These are phyloP conservation scores for Gouania willdenowi DNA, from an alignment of 2,797 vertebrate species.

Conservation along the genomic window DNA sequence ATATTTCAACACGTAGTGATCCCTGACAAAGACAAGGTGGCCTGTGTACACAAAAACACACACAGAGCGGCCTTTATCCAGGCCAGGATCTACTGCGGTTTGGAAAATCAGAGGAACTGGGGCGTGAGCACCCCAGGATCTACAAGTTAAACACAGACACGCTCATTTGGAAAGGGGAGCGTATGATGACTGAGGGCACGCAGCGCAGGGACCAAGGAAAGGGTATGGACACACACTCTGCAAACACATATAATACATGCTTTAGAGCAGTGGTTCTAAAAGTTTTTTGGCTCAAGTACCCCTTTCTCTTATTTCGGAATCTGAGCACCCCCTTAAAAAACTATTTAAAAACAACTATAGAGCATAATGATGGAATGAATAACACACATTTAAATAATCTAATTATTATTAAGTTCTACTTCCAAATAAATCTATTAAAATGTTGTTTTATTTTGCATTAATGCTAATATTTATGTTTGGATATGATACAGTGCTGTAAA, in stretches of 20 bases:
- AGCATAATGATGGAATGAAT: too few relatives aligned
- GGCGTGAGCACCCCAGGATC: constrained; percentile 53
- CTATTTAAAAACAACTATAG: too few relatives aligned
- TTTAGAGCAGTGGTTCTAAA: too few relatives aligned
- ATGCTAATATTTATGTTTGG: too few relatives aligned
- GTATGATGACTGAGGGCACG: constrained; percentile 3
- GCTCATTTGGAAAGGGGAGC: constrained; percentile 46
- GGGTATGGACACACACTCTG: not conserved
- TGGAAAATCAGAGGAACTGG: constrained; percentile 52
- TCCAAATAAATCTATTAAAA: too few relatives aligned
- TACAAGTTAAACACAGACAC: constrained; percentile 64
- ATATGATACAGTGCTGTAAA: too few relatives aligned
- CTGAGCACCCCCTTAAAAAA: too few relatives aligned
- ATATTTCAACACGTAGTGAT: constrained; percentile 48
- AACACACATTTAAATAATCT: too few relatives aligned
- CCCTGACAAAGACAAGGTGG: constrained; percentile 48
- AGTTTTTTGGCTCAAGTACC: too few relatives aligned
- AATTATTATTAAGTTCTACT: too few relatives aligned
- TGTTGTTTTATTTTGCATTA: too few relatives aligned
- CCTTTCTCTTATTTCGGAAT: too few relatives aligned
- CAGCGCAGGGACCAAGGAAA: constrained; percentile 16
- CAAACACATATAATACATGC: constrained; percentile 1
- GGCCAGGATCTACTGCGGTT: constrained; percentile 49
- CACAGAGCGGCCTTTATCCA: constrained; percentile 52
- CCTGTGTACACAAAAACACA: constrained; percentile 27